Percentiles rank a stretch among this genome's conserved stretches.
phyloP scores from a whole-genome alignment of 2,888 invertebrate species.

The Julus scanicus region DNA sequence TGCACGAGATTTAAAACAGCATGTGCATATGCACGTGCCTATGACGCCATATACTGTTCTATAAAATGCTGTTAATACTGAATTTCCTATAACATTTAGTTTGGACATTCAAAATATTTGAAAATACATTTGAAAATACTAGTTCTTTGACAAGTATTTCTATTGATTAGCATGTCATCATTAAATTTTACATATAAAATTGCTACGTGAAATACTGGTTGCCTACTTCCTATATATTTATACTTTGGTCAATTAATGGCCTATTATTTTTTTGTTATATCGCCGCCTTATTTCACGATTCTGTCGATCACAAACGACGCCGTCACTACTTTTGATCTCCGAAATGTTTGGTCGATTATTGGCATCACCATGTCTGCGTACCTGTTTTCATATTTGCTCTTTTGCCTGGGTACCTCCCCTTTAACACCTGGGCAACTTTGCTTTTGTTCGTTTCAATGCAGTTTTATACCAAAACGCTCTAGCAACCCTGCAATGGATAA shows the following conservation, averaged over 20 bases:
- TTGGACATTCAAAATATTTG: too few relatives aligned
- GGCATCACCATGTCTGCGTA: neutral
- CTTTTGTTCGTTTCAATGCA: neutral
- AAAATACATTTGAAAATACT: too few relatives aligned
- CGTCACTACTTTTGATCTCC: neutral
- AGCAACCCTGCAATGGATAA: neutral
- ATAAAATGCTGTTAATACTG: too few relatives aligned
- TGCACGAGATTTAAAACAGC: too few relatives aligned
- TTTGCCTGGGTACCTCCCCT: neutral
- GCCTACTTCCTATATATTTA: too few relatives aligned
- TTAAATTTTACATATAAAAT: too few relatives aligned
- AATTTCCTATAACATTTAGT: too few relatives aligned
- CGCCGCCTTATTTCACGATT: constrained; percentile 12
- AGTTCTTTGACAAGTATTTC: too few relatives aligned
- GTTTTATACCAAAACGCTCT: neutral
- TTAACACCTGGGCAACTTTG: constrained; percentile 37
- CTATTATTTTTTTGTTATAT: neutral
- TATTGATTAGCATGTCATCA: too few relatives aligned
- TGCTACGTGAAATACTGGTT: too few relatives aligned
- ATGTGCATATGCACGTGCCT: too few relatives aligned
- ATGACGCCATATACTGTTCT: too few relatives aligned
- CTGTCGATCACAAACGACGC: constrained; percentile 8
- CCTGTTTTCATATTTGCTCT: constrained; percentile 36
- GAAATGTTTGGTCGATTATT: constrained; percentile 28
- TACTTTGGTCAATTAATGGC: neutral